Base-by-base conservation (phyloP, 2,888 invertebrate genomes). In the Drosophila robusta region DNA sequence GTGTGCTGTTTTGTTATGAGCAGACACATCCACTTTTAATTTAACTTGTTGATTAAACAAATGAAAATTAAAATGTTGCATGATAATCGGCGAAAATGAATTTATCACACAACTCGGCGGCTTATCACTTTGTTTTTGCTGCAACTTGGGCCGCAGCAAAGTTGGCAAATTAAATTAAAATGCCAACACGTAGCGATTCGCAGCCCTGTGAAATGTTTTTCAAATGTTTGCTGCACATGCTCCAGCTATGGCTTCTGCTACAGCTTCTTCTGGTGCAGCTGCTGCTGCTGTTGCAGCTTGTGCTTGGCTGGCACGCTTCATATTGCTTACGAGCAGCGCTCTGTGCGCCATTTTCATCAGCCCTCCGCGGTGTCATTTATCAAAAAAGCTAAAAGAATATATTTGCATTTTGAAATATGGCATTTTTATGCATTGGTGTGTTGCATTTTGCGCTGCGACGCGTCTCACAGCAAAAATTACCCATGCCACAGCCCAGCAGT, bases 371-470 rank as follows among this genome's bases (percentile, higher is more conserved):
- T 87, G 85, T 89, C 89, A 85, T 85, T 85, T 85, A 85, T 85
- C 85, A 85, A 87, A 85, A 89, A 89, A 85, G 85, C 85, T 85
- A 85, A 85, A 88, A 84, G 89, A 89, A 85, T 85, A 85, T 85
- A 89, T 85, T 85, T 85, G 85, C 87, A 85, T 85, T 85, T 87
- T 85, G 85, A 85, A 87, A 79, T 89, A 85, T 85, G 79, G 85
- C 81, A 87, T 89, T 85, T 85, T 89, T 87, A 89, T 85, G 87
- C 89, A 85, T 85, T 87, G 76, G 81, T 86, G 86, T 83, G 88
- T 79, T 82, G 82, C 88, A 87, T 70, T 84, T 71, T 71, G 70
- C 77, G 65, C 86, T 69, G 72, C 67, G 58, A 45, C 49, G 58
- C 60, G 34, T 54, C 55, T 14, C 51, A 29, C 39, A 22, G 56